phyloP scores from a whole-genome alignment of 1,140 invertebrate species.

The Bemisia tabaci region DNA sequence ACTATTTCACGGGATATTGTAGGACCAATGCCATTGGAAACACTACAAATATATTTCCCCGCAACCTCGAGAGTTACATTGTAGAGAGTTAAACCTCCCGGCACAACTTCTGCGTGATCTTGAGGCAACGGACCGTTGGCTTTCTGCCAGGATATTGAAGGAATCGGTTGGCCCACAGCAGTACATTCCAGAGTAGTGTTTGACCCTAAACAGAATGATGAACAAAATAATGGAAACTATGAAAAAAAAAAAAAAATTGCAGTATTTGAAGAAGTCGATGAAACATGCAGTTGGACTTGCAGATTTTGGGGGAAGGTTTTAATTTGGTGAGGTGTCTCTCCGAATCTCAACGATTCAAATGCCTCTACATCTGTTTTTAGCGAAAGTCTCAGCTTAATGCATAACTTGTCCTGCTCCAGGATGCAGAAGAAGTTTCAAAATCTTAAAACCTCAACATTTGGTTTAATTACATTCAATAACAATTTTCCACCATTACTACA shows the following conservation, averaged over 20 bases:
- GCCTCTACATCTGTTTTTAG: no score
- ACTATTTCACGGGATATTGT: slow-evolving; percentile 33
- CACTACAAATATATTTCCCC: slow-evolving; percentile 54
- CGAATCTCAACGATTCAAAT: no score
- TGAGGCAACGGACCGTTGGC: slow-evolving; percentile 31
- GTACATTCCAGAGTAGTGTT: slow-evolving; percentile 48
- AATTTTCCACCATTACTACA: no score
- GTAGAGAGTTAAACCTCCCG: slow-evolving; percentile 46
- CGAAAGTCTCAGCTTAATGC: no score
- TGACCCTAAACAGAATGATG: slow-evolving; percentile 31
- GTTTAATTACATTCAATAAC: no score
- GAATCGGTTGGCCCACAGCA: slow-evolving; percentile 41
- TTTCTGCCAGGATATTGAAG: slow-evolving; percentile 42
- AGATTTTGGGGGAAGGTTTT: no score
- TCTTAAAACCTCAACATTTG: no score
- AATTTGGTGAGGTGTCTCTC: no score
- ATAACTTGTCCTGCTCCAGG: no score
- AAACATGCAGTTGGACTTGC: no score
- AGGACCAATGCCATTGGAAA: slow-evolving; percentile 32
- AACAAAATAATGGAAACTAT: neutral
- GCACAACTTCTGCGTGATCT: slow-evolving; percentile 30
- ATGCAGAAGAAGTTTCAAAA: no score
- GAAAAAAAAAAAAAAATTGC: slow-evolving; percentile 2
- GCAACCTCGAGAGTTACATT: slow-evolving; percentile 45
- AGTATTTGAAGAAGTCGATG: no score